Base-by-base conservation (phyloP, 2,797 vertebrate genomes). In the Percopsis omiscomaycus region DNA sequence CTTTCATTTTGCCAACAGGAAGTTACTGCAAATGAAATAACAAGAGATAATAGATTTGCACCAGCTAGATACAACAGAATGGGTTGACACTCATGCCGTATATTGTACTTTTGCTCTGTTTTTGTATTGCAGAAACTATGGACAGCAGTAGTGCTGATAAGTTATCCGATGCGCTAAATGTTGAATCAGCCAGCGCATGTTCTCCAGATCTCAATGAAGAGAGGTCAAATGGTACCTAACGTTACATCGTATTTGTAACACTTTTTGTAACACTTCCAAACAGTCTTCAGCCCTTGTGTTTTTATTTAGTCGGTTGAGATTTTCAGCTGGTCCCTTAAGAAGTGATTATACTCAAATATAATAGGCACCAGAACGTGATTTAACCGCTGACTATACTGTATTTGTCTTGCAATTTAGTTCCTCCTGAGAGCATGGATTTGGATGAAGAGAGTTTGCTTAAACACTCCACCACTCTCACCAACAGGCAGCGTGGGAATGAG, bases 401-500 rank as follows among this genome's bases (percentile, higher is more conserved):
- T 51, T 45, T 6, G 30, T 75, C 44, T 63, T 58, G 47, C 13
- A 50, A 55, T 64, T 45, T 75, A 27, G 13, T 64, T 50, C 55
- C 64, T 78, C 54, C 75, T 83, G 92, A 92, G 55, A 84, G 54
- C 68, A 73, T 54, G 56, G 88, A 84, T 59, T 62, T 64, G 65
- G 89, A 86, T 75, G 88, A 90, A 9, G 92, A 92, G 1, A 79
- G 71, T 70, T 67, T 83, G 50, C 68, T 94, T 73, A 95, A 93
- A 71, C 95, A 95, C 77, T 93, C 95, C 0, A 95, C 94, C n/a
- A 95, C 95, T 0, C 86, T 99, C 78, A 99, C 97, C 1, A 99
- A 99, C 89, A 92, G 94, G 61, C 97, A 99, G 72, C 88, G 97
- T 12, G 97, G 97, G 61, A 99, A 99, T 0, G 95, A 98, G 82